Evolutionary conservation across 2,113 vertebrate species (phyloP).

Genomic region (Oryzias woworae): DNA sequence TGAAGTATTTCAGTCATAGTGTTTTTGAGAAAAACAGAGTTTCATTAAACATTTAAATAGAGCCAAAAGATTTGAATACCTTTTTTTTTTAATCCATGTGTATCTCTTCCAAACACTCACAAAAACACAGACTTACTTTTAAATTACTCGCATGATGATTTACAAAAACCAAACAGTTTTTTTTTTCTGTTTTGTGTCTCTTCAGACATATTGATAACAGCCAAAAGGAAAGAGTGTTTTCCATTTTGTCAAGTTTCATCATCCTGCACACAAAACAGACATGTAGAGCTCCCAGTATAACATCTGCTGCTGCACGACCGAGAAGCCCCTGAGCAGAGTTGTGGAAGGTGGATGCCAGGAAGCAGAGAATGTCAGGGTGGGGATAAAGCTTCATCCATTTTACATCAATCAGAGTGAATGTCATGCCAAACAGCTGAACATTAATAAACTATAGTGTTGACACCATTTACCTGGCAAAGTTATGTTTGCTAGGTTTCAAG

Average conservation of each 20-base stretch:
- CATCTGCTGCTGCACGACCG: conserved; percentile 26
- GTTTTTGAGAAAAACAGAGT: no score
- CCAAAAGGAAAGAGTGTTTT: conserved; percentile 22
- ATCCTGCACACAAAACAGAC: conserved; percentile 30
- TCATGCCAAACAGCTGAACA: conserved; percentile 49
- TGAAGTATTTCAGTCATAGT: no score
- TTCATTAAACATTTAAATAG: no score
- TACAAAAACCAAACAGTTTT: conserved; percentile 5
- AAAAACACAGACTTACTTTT: no score
- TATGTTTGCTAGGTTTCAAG: conserved; percentile 11
- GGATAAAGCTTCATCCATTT: conserved; percentile 65
- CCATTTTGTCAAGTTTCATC: conserved; percentile 32
- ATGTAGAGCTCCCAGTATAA: conserved; percentile 34
- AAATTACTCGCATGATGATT: not conserved
- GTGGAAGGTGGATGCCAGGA: conserved; percentile 17
- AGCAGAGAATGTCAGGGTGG: not conserved
- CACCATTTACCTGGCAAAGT: conserved; percentile 32
- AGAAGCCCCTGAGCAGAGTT: conserved; percentile 24
- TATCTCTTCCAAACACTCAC: no score
- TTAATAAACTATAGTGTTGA: conserved; percentile 54
- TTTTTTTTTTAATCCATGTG: no score
- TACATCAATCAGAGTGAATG: conserved; percentile 61
- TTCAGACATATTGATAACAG: conserved; percentile 13
- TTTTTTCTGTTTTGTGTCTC: conserved; percentile 13
- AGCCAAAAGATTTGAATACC: no score